Conservation (phyloP, 2,797 vertebrate genomes). For the Cryptoblepharus egeriae region DNA sequence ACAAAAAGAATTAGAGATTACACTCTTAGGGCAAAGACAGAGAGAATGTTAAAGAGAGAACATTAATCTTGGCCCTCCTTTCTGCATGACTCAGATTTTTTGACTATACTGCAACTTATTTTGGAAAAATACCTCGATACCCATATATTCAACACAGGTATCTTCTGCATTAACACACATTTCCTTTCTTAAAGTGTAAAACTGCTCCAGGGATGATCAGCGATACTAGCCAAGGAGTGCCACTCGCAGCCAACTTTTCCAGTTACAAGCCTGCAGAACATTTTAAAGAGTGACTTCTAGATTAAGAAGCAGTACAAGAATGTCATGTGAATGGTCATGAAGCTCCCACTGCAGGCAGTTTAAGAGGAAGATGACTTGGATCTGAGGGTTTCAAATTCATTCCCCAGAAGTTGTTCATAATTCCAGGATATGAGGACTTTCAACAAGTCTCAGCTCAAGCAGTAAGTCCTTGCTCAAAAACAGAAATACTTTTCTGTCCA, state of each 20-base stretch:
- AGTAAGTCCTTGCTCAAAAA: background rate
- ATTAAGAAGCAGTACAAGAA: no score
- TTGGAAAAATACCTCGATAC: no score
- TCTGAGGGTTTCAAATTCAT: background rate
- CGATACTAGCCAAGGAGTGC: background rate
- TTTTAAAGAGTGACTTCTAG: no score
- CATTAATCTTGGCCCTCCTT: background rate
- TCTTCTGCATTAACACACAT: background rate
- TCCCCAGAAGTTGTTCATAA: background rate
- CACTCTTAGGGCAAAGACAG: background rate
- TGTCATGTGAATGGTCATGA: background rate
- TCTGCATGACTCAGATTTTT: background rate
- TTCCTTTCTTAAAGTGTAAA: no score
- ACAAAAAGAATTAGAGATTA: background rate
- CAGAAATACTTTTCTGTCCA: background rate
- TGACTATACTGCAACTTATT: no score
- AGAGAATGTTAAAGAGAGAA: background rate
- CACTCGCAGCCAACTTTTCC: no score
- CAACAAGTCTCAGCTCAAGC: background rate
- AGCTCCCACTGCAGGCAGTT: no score
- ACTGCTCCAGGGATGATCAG: no score
- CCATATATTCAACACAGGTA: no score
- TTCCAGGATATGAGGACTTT: no score
- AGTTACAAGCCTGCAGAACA: background rate
- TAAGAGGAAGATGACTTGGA: background rate